Base-by-base conservation (phyloP, 2,888 invertebrate species). In the Bhutanitis thaidina region DNA sequence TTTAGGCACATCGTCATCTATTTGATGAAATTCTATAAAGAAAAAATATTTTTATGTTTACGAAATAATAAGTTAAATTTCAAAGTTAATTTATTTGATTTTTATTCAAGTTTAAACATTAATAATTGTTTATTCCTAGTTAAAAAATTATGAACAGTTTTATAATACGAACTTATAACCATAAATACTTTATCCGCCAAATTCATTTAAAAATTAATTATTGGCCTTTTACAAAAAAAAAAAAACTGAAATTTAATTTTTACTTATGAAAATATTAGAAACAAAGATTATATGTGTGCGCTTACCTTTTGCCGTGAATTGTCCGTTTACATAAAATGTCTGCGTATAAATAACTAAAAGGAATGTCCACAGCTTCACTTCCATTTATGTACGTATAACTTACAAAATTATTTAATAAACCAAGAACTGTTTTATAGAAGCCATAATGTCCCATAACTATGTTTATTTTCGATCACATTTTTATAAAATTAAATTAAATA, bases 381-480 rank as follows among this genome's bases (percentile, higher is more conserved):
- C 87, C 88, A 88, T 88, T 87, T 86, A 87, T 83, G 65, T 70
- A 79, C 69, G 58, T 65, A 68, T 67, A 53, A 52, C 38, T 58
- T 66, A 59, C 44, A 61, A 64, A 71, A 60, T 62, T 52, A 67
- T 74, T 80, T 70, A 85, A 67, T 69, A 71, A 67, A 76, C 69
- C 64, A 57, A 62, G 54, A 65, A 64, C 60, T 53, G 62, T 64
- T 62, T 60, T 61, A 52, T 58, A 48, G 55, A 55, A 58, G 52
- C 61, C 83, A 85, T 86, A 67, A 59, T 80, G 71, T 82, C 83
- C 86, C 87, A 86, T 86, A 67, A 81, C 82, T 82, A 67, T 66
- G 61, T 63, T 62, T 59, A 45, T 53, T 45, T 13, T 39, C 20
- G 10, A 44, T 60, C 52, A 63, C 61, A 61, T 64, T 53, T 35